Evolutionary conservation across 2,888 invertebrate genomes (phyloP).

Genomic region (Polydrusus pterygomalis): DNA sequence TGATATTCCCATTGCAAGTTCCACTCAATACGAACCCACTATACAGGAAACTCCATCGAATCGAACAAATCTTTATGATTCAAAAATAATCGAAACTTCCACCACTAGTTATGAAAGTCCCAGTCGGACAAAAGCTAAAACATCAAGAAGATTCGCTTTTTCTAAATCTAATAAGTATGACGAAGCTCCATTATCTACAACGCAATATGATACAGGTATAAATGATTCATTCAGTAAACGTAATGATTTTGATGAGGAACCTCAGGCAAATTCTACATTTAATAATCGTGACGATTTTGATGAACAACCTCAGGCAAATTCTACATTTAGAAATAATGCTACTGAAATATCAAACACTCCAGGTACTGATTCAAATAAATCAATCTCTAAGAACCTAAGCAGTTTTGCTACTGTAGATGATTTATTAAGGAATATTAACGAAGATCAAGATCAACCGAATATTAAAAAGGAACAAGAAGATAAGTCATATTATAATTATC

Average conservation of each 20-base stretch:
- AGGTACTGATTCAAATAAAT: slow-evolving; percentile 4
- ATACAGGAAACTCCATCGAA: background rate
- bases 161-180: background rate
- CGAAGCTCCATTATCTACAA: background rate
- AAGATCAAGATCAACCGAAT: slow-evolving; percentile 21
- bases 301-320: slow-evolving; percentile 1
- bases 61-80: background rate
- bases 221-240: background rate
- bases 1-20: slow-evolving; percentile 7
- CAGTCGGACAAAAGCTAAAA: slow-evolving; percentile 25
- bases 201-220: slow-evolving; percentile 1
- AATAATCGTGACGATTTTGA: background rate
- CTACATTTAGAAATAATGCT: slow-evolving; percentile 7
- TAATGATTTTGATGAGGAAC: background rate
- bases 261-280: slow-evolving; percentile 13
- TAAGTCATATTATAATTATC: slow-evolving; percentile 39
- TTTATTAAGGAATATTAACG: slow-evolving; percentile 2
- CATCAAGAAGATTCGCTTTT: background rate
- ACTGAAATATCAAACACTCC: slow-evolving; percentile 16
- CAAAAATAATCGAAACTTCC: background rate
- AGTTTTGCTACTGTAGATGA: background rate
- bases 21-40: background rate
- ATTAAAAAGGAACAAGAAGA: slow-evolving; percentile 3
- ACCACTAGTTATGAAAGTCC: background rate
- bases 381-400: background rate